Base-by-base conservation (phyloP, 2,888 invertebrate genomes). In the Ptilodon capucinus region DNA sequence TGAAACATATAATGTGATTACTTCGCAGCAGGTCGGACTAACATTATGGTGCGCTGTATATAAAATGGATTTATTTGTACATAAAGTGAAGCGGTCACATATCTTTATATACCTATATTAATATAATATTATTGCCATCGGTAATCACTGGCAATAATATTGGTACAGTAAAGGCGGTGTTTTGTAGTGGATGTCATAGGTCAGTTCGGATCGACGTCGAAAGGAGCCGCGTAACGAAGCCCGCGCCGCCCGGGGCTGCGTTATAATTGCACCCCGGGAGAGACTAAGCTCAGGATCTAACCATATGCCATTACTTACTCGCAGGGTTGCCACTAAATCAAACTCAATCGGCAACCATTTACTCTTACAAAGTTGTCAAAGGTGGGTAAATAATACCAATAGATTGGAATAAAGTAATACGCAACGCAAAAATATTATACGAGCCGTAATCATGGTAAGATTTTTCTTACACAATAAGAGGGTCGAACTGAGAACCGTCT, bases 261-360 rank as follows among this genome's bases (percentile, higher is more conserved):
- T 64, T 81, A 79, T 86, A 85, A 86, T 86, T 84, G 84, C 76
- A 72, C 68, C 65, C 54, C 51, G 55, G 66, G 58, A 61, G 38
- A 40, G 35, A 43, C 42, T 25, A 35, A 14, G 53, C 47, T 38
- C 48, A n/a, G 41, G 48, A 50, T 62, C 58, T 57, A 52, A 57
- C 51, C 48, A 41, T 42, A 44, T 40, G 39, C 51, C 50, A 64
- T 64, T 57, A 64, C 53, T 65, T 8, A 28, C 8, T n/a, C n/a
- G 21, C 40, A 66, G 56, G 55, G 46, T 50, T 54, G 56, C 46
- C 42, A 35, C 46, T 21, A 21, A 21, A 21, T 7, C 21, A 21
- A n/a, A n/a, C n/a, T n/a, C n/a, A n/a, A n/a, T n/a, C n/a, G n/a
- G n/a, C n/a, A n/a, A n/a, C n/a, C n/a, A n/a, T n/a, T n/a, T n/a